Conservation (phyloP, 2,797 vertebrate species). For the Mus caroli region DNA sequence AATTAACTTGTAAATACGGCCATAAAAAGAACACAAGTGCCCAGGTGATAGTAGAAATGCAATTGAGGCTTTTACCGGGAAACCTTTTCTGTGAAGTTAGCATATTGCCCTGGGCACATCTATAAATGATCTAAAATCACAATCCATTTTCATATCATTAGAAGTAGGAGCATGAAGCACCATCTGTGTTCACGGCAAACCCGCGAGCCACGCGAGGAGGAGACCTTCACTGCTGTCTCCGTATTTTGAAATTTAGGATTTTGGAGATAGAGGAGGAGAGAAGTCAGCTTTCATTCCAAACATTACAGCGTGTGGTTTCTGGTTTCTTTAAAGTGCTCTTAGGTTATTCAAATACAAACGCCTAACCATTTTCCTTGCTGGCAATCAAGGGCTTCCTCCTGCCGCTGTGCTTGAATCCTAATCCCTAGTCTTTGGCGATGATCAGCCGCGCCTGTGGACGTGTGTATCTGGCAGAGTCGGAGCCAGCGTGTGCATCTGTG, state of each 20-base stretch:
- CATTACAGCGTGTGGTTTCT: background rate
- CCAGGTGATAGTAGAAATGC: conserved; percentile 45
- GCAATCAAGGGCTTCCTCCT: conserved; percentile 31
- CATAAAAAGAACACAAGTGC: background rate
- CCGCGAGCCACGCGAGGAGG: background rate
- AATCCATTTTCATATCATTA: conserved; percentile 55
- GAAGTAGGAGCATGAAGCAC: conserved; percentile 16
- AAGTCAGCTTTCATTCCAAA: conserved; percentile 66
- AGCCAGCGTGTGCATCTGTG: conserved; percentile 61
- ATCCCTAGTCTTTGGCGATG: background rate
- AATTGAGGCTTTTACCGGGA: conserved; percentile 73
- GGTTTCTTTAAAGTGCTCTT: conserved; percentile 67
- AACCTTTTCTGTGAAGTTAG: conserved; percentile 69
- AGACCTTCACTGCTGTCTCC: conserved; percentile 12
- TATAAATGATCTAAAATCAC: conserved; percentile 74
- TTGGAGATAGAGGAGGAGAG: conserved; percentile 32
- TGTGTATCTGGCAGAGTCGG: conserved; percentile 11
- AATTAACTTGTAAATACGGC: background rate
- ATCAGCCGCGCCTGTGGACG: background rate
- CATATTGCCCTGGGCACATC: conserved; percentile 60
- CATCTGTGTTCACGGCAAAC: conserved; percentile 32
- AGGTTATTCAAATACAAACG: conserved; percentile 44
- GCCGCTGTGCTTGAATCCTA: background rate
- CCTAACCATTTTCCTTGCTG: conserved; percentile 46
- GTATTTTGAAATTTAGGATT: conserved; percentile 52